Percentiles rank a stretch among this genome's conserved stretches.
Evolutionary conservation across 1,140 invertebrate species (phyloP).

Genomic region (Asbolus verrucosus): DNA sequence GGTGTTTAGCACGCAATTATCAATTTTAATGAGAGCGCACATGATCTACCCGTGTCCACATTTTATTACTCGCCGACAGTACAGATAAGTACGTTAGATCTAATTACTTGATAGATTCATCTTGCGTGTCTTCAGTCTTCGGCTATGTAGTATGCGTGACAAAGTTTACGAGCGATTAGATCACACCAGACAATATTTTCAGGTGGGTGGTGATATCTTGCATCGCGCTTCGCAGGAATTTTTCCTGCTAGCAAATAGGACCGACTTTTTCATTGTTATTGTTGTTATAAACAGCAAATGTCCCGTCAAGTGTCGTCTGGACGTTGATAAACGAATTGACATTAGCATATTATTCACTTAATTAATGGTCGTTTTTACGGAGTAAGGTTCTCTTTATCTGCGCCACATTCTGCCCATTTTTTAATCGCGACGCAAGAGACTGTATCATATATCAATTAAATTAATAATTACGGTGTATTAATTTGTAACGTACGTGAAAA

Average conservation of each 20-base stretch:
- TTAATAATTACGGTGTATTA: constrained; percentile 27
- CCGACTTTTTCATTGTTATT: constrained; percentile 36
- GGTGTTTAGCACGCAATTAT: constrained; percentile 30
- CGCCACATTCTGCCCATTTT: neutral
- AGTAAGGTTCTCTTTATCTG: constrained; percentile 29
- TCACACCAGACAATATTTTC: constrained; percentile 2
- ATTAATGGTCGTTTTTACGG: constrained; percentile 26
- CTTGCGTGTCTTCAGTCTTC: constrained; percentile 9
- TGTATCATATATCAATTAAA: constrained; percentile 19
- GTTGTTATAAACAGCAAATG: constrained; percentile 8
- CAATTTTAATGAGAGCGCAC: constrained; percentile 22
- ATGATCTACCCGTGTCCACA: constrained; percentile 13
- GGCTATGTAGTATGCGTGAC: constrained; percentile 19
- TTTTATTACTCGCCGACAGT: constrained; percentile 22
- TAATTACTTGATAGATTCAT: constrained; percentile 33
- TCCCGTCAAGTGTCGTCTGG: constrained; percentile 29
- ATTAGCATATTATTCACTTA: constrained; percentile 15
- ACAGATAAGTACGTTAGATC: constrained; percentile 30
- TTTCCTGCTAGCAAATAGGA: constrained; percentile 4
- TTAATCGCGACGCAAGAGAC: constrained; percentile 3
- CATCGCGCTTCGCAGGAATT: too few relatives aligned
- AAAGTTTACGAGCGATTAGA: constrained; percentile 14
- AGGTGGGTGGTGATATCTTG: constrained; percentile 2
- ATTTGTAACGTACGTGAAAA: constrained; percentile 24
- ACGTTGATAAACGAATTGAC: constrained; percentile 26